These are phyloP conservation scores for Dicerorhinus sumatrensis DNA, from an alignment of 2,113 vertebrate genomes.

Conservation along the genomic window DNA sequence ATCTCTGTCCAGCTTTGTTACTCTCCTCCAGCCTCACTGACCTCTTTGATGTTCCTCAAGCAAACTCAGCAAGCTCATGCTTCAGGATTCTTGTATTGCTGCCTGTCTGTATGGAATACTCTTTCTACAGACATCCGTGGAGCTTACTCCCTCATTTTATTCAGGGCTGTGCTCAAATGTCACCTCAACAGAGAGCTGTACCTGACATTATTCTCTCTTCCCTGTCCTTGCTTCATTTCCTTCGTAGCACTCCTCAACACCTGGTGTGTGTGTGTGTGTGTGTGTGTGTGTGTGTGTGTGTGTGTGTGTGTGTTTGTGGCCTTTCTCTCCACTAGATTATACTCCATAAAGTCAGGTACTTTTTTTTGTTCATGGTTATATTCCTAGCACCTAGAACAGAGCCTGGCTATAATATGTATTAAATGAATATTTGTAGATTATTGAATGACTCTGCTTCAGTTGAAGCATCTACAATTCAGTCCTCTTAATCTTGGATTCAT, in stretches of 20 bases:
- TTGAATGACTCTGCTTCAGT: not conserved
- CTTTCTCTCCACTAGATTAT: not conserved
- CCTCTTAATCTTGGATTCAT: not conserved
- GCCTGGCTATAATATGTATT: not conserved
- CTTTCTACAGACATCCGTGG: not conserved
- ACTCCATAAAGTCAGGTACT: not conserved
- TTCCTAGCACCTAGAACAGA: not conserved
- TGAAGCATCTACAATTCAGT: not conserved
- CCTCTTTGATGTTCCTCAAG: not conserved
- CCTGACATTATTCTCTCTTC: not conserved
- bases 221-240: conserved; percentile 11
- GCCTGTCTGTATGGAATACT: not conserved
- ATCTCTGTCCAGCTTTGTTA: not conserved
- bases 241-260: not conserved
- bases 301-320: not conserved
- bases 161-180: not conserved
- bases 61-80: not conserved
- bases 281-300: not conserved
- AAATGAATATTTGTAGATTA: not conserved
- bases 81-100: not conserved
- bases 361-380: not conserved
- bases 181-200: not conserved
- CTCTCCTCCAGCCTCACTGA: not conserved
- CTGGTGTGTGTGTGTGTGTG: not conserved
- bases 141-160: not conserved